Evolutionary conservation across 2,113 vertebrate species (phyloP), one percentile per base, ranked within the genome.

Genomic region (Erythrocercus mccallii): DNA sequence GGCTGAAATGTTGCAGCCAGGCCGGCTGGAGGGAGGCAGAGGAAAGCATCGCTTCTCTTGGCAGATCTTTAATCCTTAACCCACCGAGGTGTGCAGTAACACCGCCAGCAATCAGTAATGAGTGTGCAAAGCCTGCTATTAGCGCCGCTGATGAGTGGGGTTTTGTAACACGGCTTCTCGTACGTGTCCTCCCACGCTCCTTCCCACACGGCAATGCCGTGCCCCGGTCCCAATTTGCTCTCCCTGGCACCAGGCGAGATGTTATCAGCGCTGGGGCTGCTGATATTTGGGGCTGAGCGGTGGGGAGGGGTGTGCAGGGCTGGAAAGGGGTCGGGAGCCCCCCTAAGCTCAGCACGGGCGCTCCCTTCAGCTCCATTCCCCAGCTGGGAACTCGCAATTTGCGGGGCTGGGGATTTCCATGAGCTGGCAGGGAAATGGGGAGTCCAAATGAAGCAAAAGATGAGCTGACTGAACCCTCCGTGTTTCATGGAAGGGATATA

Each of bases 71-170:
- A 90, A 81, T 94, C 76, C 20, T 66, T 21, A 83, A 40, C 33
- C 51, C 64, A 21, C 30, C 19, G 8, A 73, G 58, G 13, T 68
- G 64, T 35, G 60, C 80, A 81, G 80, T 37, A 70, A 62, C 38
- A 38, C 33, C 10, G 76, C 28, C 66, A 50, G 71, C 38, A 66
- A 40, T 53, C 81, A 12, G 21, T 7, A 60, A 16, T 2, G 79
- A 51, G 33, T 2, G 42, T 51, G 31, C 76, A 40, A 96, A 92
- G 35, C 92, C 88, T 90, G 81, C 86, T 25, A 93, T 96, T 92
- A 97, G 47, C 6, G 42, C 24, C 56, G 12, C 64, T 16, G 72
- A n/a, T 51, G 72, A 88, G 88, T 9, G 68, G 88, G 47, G 64
- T 94, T 96, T 96, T 94, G 92, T 90, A 97, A 95, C 60, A 6